Evolutionary conservation across 1,140 invertebrate genomes (phyloP).

Genomic region (Brachystomella parvula): DNA sequence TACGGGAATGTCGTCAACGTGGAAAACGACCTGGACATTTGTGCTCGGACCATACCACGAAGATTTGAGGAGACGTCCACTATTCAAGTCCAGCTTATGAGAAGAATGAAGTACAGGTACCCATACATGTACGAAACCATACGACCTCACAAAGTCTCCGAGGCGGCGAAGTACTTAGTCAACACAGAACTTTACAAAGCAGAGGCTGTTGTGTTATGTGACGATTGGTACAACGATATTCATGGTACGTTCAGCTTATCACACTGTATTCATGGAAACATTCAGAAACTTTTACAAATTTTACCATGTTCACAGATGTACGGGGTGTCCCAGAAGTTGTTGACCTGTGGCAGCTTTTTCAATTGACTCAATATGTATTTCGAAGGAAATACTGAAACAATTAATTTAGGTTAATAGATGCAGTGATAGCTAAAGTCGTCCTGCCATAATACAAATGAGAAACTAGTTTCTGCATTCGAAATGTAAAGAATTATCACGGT

Average conservation of each 20-base stretch:
- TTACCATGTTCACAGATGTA: background rate
- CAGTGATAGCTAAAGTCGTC: too few relatives aligned
- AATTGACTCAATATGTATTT: background rate
- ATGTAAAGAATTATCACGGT: too few relatives aligned
- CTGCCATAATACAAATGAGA: too few relatives aligned
- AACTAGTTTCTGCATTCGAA: too few relatives aligned
- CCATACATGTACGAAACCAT: slow-evolving; percentile 26
- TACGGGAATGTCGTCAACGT: slow-evolving; percentile 29
- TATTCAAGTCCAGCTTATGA: slow-evolving; percentile 24
- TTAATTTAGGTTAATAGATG: too few relatives aligned
- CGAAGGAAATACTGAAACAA: too few relatives aligned
- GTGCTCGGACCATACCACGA: slow-evolving; percentile 20
- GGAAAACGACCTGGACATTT: slow-evolving; percentile 21
- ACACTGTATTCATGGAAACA: too few relatives aligned
- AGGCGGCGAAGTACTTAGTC: slow-evolving; percentile 16
- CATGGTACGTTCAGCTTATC: background rate
- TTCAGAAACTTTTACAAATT: background rate
- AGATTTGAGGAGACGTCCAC: slow-evolving; percentile 23
- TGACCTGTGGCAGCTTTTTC: background rate
- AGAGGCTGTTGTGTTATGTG: slow-evolving; percentile 14
- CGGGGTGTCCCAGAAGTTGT: background rate
- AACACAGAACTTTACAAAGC: slow-evolving; percentile 15
- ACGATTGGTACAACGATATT: slow-evolving; percentile 17
- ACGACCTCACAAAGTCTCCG: slow-evolving; percentile 16
- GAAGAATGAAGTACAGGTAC: slow-evolving; percentile 12